Percentiles rank a stretch among this genome's conserved stretches.
phyloP scores from a whole-genome alignment of 2,888 invertebrate genomes.

The Drosophila prolongata region DNA sequence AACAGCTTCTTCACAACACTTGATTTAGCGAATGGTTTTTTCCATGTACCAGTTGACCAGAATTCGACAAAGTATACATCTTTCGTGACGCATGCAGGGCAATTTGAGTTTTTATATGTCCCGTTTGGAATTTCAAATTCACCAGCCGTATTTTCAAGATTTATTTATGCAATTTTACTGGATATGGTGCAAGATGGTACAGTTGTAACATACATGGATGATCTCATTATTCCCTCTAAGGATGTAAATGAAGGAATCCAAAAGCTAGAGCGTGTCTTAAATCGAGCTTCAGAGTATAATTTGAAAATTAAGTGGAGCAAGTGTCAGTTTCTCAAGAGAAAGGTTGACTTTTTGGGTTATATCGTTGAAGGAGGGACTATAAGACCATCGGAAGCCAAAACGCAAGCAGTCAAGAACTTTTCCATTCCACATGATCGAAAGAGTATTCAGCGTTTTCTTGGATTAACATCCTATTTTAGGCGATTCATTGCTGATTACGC shows the following conservation, averaged over 20 bases:
- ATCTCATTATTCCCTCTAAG: not conserved
- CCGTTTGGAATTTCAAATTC: too few species aligned
- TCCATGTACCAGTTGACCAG: too few species aligned
- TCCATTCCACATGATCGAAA: too few species aligned
- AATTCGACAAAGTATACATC: too few species aligned
- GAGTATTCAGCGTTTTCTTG: not conserved
- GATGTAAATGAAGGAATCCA: slow-evolving; percentile 3
- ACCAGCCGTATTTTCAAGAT: not conserved
- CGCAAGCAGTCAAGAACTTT: too few species aligned
- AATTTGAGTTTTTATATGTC: too few species aligned
- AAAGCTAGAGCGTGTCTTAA: slow-evolving; percentile 4
- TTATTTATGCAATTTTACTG: not conserved
- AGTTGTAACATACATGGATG: slow-evolving; percentile 1
- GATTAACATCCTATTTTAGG: not conserved
- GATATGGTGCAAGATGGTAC: slow-evolving; percentile 1
- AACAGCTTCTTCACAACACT: too few species aligned
- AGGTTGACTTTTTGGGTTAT: not conserved
- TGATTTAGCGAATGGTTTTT: too few species aligned
- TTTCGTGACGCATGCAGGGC: too few species aligned
- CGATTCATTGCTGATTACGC: not conserved
- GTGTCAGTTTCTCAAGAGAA: slow-evolving; percentile 7
- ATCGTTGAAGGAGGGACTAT: not conserved
- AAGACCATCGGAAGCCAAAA: not conserved
- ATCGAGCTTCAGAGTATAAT: slow-evolving; percentile 1
- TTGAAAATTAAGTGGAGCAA: slow-evolving; percentile 11